Evolutionary conservation across 2,113 vertebrate genomes (phyloP).

Genomic region (Bubalus kerabau): DNA sequence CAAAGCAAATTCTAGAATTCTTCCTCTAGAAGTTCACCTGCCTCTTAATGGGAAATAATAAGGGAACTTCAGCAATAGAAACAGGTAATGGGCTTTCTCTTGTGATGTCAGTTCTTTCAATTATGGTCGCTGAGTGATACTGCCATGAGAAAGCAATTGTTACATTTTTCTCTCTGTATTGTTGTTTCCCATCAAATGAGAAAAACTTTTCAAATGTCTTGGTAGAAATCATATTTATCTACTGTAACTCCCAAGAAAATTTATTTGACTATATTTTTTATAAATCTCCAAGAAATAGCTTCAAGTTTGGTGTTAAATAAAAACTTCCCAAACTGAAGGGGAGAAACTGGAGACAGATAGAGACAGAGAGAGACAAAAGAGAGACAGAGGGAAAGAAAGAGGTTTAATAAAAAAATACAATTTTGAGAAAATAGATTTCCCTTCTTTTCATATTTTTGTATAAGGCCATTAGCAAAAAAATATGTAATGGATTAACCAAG

Average conservation of each 20-base stretch:
- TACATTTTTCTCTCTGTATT: neutral
- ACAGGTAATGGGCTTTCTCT: neutral
- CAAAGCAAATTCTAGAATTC: neutral
- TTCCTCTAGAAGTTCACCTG: neutral
- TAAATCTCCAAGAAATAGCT: neutral
- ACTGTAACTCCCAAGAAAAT: neutral
- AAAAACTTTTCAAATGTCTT: neutral
- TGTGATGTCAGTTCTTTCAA: neutral
- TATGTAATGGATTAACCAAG: neutral
- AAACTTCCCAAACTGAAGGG: neutral
- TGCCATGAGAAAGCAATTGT: neutral
- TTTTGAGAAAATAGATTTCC: neutral
- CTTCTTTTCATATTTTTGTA: neutral
- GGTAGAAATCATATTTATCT: neutral
- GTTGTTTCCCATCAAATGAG: neutral
- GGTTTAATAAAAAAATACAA: neutral
- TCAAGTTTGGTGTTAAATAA: neutral
- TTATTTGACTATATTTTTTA: neutral
- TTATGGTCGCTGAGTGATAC: neutral
- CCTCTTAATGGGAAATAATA: neutral
- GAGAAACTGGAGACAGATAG: neutral
- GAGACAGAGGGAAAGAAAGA: neutral
- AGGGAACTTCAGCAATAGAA: neutral
- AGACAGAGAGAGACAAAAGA: neutral
- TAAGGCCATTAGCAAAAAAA: neutral